These are phyloP conservation scores for Cheirogaleus major DNA, from an alignment of 2,797 vertebrate genomes.

Conservation along the genomic window DNA sequence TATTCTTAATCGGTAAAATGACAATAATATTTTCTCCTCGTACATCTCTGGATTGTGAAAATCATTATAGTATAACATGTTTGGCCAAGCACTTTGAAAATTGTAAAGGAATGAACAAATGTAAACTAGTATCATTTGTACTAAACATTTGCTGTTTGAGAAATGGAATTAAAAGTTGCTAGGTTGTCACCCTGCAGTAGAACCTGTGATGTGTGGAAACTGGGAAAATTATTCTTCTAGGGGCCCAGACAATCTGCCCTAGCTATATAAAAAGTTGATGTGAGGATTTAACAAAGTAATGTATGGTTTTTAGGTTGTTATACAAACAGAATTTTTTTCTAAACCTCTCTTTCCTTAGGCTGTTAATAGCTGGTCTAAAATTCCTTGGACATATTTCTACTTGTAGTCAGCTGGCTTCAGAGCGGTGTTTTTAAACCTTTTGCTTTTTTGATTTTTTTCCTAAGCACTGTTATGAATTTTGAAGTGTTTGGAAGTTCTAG, in stretches of 20 bases:
- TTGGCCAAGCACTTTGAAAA: not conserved
- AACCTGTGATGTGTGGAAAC: not conserved
- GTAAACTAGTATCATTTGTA: not conserved
- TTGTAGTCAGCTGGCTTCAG: not conserved
- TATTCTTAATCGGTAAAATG: not conserved
- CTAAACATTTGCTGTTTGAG: not conserved
- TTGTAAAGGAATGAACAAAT: not conserved
- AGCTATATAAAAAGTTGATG: not conserved
- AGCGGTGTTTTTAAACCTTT: not conserved
- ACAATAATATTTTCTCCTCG: not conserved
- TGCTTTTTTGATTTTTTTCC: not conserved
- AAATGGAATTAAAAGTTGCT: not conserved
- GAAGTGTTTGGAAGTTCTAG: not conserved
- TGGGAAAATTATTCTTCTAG: not conserved
- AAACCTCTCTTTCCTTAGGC: not conserved
- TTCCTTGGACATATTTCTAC: not conserved
- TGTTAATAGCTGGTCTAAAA: not conserved
- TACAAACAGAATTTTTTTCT: not conserved
- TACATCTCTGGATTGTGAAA: not conserved
- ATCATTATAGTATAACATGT: not conserved
- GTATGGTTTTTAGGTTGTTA: not conserved
- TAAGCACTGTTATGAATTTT: not conserved
- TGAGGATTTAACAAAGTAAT: not conserved
- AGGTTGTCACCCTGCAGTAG: not conserved
- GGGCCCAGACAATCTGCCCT: not conserved